Base-by-base conservation (phyloP, 2,113 vertebrate species). In the Scophthalmus maximus region DNA sequence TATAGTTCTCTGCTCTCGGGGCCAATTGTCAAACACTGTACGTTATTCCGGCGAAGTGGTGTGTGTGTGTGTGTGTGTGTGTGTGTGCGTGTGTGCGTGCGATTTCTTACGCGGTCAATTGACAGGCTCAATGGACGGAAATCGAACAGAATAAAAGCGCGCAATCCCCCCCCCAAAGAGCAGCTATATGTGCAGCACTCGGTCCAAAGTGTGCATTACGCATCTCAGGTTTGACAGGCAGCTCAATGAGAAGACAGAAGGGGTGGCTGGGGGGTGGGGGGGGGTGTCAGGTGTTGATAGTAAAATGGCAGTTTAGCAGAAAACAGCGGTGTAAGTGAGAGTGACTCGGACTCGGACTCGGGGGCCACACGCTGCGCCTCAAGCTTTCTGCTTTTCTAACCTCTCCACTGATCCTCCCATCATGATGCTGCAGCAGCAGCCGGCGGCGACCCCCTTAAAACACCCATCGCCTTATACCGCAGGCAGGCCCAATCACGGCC, bases 311-410 rank as follows among this genome's bases (percentile, higher is more conserved):
- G 78, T 81, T 87, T 78, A 84, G 68, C 59, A 75, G 79, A 86
- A 87, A 90, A 74, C 73, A 73, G 59, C 59, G 27, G 76, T 42
- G 57, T 72, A 80, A 81, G 84, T 81, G 78, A 77, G 66, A 73
- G 74, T 80, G 91, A 86, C 87, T 81, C 68, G 34, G 79, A n/a
- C n/a, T n/a, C n/a, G 20, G 30, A 11, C 68, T 68, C 55, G 2
- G 77, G 83, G 95, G 90, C 93, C 94, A 93, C 95, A 95, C 94
- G 95, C 94, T 92, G 92, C 72, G 95, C 89, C 89, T 91, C 93
- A 89, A 90, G 93, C 96, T 95, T 96, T 93, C 92, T 97, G 96
- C 96, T 98, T 97, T 98, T 97, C 96, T 98, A 99, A 99, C 96
- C 97, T 92, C 95, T 95, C 94, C 95, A 95, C 95, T 95, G 96